Base-by-base conservation (phyloP, 2,797 vertebrate species). In the Coracias cyanogaster region DNA sequence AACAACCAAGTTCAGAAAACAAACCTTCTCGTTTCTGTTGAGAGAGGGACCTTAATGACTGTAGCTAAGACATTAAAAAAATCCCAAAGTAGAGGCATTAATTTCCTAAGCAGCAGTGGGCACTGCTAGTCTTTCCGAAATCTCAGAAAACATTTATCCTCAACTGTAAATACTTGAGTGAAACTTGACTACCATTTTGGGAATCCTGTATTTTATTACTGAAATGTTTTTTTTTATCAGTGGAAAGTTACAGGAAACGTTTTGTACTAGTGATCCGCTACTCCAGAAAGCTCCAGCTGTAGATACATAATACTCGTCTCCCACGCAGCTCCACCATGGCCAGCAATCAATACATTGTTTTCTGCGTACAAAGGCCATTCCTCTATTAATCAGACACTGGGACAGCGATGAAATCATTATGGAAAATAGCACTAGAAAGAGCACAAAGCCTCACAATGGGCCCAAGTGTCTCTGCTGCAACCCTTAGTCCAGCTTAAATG, bases 321-420 rank as follows among this genome's bases (percentile, higher is more conserved):
- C 85, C 85, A 65, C 24, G 1, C 85, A 88, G 90, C 85, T 90
- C 78, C 35, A 25, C 60, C 57, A 37, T 1, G 61, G 61, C 64
- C 57, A 82, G 95, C 91, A 95, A 89, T 89, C 89, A 90, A 82
- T 83, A 87, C 66, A 83, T 88, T 93, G 89, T 91, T 81, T 93
- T 74, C 91, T 86, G 73, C 80, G n/a, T 14, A 81, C 85, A 94
- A 79, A 94, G 73, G 49, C 85, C 61, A 1, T 46, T 94, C 86
- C 89, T 96, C 78, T 91, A 41, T 43, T 93, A 45, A 81, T 74
- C 89, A 72, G 54, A 35, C 67, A 10, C 54, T 54, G 28, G 35
- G 49, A 61, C 4, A 72, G 70, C 25, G 77, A 84, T 95, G 85
- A 94, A 96, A 94, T 95, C 82, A 86, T 71, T 67, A 51, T 76